Evolutionary conservation across 2,797 vertebrate species (phyloP).

Genomic region (Diplodus sargus): DNA sequence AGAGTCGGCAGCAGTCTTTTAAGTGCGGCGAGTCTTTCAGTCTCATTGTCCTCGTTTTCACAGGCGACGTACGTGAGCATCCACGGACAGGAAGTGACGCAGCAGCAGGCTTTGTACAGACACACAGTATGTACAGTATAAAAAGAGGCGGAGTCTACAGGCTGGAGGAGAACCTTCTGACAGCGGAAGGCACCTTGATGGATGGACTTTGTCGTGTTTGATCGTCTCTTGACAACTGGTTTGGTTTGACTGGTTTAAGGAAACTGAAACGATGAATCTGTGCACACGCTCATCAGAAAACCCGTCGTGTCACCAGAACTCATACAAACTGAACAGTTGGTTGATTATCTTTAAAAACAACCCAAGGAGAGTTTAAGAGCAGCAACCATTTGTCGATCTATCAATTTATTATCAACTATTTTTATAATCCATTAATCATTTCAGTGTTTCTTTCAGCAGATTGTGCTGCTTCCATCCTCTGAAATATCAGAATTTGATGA

Average conservation of each 20-base stretch:
- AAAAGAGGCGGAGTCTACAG: constrained; percentile 25
- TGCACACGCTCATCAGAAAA: constrained; percentile 7
- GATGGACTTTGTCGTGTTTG: constrained; percentile 24
- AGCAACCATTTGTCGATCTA: too few relatives aligned
- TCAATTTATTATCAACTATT: not conserved
- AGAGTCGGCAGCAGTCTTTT: constrained; percentile 20
- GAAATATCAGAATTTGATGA: not conserved
- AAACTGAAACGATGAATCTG: constrained; percentile 1
- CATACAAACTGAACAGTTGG: not conserved
- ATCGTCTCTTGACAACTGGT: constrained; percentile 11
- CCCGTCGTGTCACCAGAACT: not conserved
- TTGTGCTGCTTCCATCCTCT: not conserved
- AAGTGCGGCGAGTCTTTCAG: constrained; percentile 9
- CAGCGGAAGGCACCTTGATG: constrained; percentile 42
- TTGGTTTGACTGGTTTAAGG: constrained; percentile 4
- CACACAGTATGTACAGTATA: constrained; percentile 3
- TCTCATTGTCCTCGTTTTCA: constrained; percentile 21
- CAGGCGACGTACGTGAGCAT: not conserved
- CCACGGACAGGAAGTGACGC: constrained; percentile 23
- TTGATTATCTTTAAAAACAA: not conserved
- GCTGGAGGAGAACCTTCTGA: constrained; percentile 30
- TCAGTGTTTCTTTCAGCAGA: not conserved
- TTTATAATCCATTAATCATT: not conserved
- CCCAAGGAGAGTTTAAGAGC: too few relatives aligned
- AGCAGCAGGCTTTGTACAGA: constrained; percentile 14